Conservation (phyloP, 2,888 invertebrate species). For the Fragum whitleyi region DNA sequence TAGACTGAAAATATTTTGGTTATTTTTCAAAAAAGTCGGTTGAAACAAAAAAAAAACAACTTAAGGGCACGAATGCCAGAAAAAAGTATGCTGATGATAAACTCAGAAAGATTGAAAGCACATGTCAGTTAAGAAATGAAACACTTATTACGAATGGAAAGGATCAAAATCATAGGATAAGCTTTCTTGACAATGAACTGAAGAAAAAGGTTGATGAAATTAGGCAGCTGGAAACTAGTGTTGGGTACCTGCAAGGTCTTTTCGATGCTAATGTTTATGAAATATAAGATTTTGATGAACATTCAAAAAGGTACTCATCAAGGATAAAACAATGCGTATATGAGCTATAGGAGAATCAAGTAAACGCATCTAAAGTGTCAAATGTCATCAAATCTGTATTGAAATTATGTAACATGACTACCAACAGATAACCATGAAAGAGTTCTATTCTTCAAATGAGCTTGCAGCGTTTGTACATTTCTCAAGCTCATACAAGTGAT, state of each 20-base stretch:
- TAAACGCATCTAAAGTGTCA: conserved; percentile 23
- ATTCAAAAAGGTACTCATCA: conserved; percentile 17
- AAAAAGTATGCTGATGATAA: conserved; percentile 33
- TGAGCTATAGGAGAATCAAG: conserved; percentile 25
- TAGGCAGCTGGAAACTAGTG: background rate
- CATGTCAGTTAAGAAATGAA: background rate
- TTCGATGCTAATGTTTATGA: background rate
- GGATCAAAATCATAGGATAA: background rate
- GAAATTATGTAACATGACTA: conserved; percentile 1
- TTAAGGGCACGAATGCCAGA: conserved; percentile 34
- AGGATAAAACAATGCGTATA: conserved; percentile 36
- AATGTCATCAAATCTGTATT: conserved; percentile 18
- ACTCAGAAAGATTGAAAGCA: conserved; percentile 25
- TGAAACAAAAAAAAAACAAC: conserved; percentile 13
- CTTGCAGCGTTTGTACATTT: conserved; percentile 23
- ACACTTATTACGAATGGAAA: background rate
- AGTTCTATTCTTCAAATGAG: conserved; percentile 25
- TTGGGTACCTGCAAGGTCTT: conserved; percentile 2
- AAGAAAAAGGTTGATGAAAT: conserved; percentile 8
- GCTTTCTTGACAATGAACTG: background rate
- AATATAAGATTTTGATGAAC: conserved; percentile 22
- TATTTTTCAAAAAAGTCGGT: background rate
- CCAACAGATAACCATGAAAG: conserved; percentile 21
- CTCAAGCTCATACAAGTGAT: conserved; percentile 19
- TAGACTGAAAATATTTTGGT: background rate